A percentile compares a stretch with the other conserved stretches of the same genome.
phyloP scores from a whole-genome alignment of 2,888 invertebrate species.

The Epinotia ramella region DNA sequence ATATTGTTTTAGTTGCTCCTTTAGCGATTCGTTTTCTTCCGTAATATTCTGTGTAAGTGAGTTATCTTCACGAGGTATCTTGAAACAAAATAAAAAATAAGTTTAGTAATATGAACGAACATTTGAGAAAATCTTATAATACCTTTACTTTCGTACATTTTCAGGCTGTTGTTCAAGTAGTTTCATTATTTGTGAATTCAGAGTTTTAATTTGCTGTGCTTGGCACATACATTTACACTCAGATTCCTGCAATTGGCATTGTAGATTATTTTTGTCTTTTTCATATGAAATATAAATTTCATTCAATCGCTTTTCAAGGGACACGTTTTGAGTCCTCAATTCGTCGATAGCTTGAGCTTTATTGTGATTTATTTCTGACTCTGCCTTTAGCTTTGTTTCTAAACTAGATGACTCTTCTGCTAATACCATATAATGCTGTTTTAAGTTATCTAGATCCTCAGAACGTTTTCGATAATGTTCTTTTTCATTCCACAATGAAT shows the following conservation, averaged over 20 bases:
- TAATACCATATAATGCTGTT: constrained; percentile 72
- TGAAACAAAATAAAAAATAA: constrained; percentile 47
- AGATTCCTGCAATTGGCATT: constrained; percentile 81
- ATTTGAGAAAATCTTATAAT: constrained; percentile 10
- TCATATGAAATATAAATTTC: constrained; percentile 67
- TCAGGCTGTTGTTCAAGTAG: constrained; percentile 70
- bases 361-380: constrained; percentile 72
- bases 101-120: constrained; percentile 8
- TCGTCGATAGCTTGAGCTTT: constrained; percentile 68
- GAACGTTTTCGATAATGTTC: constrained; percentile 75
- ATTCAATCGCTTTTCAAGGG: constrained; percentile 69
- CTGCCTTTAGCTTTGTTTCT: constrained; percentile 73
- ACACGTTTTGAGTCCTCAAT: constrained; percentile 67
- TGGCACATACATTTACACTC: constrained; percentile 84
- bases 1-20: constrained; percentile 69
- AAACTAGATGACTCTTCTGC: constrained; percentile 73
- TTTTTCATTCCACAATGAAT: constrained; percentile 75
- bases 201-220: constrained; percentile 84
- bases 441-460: constrained; percentile 69
- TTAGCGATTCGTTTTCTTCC: constrained; percentile 70
- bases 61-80: constrained; percentile 54
- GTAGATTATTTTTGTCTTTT: constrained; percentile 78
- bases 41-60: constrained; percentile 59
- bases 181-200: constrained; percentile 81
- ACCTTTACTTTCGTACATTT: constrained; percentile 54